A percentile compares a stretch with the other conserved stretches of the same genome.
Evolutionary conservation across 2,888 invertebrate genomes (phyloP).

Genomic region (Heteromurus nitidus): DNA sequence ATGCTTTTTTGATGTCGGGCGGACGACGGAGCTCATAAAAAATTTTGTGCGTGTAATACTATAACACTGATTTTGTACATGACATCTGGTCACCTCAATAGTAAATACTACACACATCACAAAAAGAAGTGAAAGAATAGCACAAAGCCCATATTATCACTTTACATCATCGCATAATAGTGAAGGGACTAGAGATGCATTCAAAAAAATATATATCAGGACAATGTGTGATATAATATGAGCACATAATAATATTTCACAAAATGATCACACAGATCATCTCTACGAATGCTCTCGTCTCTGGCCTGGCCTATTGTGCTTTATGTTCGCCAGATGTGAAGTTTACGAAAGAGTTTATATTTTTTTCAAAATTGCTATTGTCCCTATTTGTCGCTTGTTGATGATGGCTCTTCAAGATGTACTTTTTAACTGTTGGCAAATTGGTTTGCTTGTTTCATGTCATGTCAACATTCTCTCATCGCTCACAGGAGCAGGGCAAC

Average conservation of each 20-base stretch:
- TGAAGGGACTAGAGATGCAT: background rate
- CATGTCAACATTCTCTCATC: slow-evolving; percentile 49
- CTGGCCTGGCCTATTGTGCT: background rate
- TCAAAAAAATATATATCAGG: background rate
- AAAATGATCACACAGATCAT: slow-evolving; percentile 30
- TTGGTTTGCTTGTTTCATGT: slow-evolving; percentile 61
- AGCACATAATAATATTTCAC: slow-evolving; percentile 3
- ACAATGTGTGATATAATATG: slow-evolving; percentile 15
- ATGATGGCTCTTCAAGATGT: slow-evolving; percentile 38
- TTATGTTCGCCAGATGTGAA: background rate
- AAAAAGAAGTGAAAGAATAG: slow-evolving; percentile 25
- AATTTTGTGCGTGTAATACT: background rate
- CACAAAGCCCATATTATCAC: background rate
- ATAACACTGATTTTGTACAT: slow-evolving; percentile 4
- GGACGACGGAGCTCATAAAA: no score
- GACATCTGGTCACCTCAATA: slow-evolving; percentile 57
- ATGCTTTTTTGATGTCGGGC: no score
- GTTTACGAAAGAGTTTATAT: slow-evolving; percentile 39
- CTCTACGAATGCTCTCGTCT: slow-evolving; percentile 24
- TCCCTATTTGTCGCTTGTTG: slow-evolving; percentile 48
- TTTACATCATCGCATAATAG: background rate
- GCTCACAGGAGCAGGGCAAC: background rate
- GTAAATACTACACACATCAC: slow-evolving; percentile 29
- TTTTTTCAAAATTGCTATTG: slow-evolving; percentile 51
- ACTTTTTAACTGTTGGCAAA: slow-evolving; percentile 53